phyloP scores from a whole-genome alignment of 2,113 vertebrate genomes.

The Rhabdornis inornatus region DNA sequence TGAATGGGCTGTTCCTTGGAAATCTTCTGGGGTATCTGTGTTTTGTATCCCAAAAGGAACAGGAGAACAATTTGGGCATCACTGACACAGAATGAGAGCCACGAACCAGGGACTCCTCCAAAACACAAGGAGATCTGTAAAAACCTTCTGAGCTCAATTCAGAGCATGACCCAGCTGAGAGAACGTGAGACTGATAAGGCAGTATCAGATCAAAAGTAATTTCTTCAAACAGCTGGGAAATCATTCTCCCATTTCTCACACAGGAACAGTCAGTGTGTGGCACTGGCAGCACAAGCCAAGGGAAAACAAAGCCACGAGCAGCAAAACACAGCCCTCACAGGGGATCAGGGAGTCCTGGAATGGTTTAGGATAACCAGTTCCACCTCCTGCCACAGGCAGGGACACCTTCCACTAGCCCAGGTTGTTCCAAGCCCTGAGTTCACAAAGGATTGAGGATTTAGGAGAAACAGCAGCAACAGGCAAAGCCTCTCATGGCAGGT shows the following conservation, averaged over 20 bases:
- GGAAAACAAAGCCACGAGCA: neutral
- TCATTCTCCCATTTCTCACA: neutral
- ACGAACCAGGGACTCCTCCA: neutral
- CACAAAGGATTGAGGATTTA: neutral
- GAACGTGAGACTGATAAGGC: neutral
- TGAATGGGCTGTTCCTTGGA: neutral
- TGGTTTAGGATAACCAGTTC: no score
- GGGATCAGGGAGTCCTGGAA: neutral
- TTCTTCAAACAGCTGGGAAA: neutral
- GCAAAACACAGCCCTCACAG: neutral
- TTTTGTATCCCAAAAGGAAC: neutral
- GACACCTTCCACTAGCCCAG: neutral
- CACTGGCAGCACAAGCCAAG: neutral
- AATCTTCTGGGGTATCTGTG: neutral
- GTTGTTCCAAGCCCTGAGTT: neutral
- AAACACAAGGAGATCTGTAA: neutral
- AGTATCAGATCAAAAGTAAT: neutral
- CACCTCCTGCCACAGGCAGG: neutral
- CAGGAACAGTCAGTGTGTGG: neutral
- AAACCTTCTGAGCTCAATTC: neutral
- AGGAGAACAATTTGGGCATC: neutral
- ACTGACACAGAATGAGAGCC: accelerated
- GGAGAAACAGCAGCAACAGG: neutral
- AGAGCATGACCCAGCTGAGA: neutral
- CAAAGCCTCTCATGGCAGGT: neutral